phyloP scores from a whole-genome alignment of 2,888 invertebrate species.

The Prosopocoilus inquinatus region DNA sequence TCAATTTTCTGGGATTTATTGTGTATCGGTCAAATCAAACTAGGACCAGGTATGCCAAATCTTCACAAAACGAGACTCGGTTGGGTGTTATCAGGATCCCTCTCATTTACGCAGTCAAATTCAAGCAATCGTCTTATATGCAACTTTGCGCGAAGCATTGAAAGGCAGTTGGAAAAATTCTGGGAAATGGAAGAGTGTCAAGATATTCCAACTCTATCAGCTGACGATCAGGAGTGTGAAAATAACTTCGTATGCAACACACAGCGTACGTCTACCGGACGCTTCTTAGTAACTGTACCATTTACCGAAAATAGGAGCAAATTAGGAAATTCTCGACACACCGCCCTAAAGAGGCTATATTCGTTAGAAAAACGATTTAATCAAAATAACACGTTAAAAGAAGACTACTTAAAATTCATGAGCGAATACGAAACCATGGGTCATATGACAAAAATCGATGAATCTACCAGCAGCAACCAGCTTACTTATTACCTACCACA shows the following conservation, averaged over 20 bases:
- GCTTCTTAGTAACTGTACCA: no score
- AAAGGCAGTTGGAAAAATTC: slow-evolving; percentile 3
- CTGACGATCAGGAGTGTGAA: slow-evolving; percentile 3
- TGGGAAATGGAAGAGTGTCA: not conserved
- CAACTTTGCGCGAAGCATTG: not conserved
- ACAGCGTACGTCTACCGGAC: no score
- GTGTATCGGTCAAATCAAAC: slow-evolving; percentile 4
- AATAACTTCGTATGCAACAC: not conserved
- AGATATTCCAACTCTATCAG: not conserved
- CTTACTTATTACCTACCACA: slow-evolving; percentile 25
- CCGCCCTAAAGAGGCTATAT: no score
- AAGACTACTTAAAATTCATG: not conserved
- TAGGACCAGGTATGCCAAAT: not conserved
- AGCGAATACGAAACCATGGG: not conserved
- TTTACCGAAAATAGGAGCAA: no score
- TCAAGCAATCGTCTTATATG: not conserved
- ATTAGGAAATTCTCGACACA: no score
- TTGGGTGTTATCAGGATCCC: slow-evolving; percentile 6
- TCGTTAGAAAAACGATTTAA: no score
- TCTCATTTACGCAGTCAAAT: not conserved
- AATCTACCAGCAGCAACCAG: not conserved
- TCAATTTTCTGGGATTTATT: slow-evolving; percentile 1
- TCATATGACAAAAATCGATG: not conserved
- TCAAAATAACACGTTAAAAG: no score
- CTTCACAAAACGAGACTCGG: slow-evolving; percentile 7